Evolutionary conservation across 30 jellyfish, hydroid and myxozoan species (phyloP), one percentile per base, ranked within the genome.

Genomic region (Cassiopea xamachana): DNA sequence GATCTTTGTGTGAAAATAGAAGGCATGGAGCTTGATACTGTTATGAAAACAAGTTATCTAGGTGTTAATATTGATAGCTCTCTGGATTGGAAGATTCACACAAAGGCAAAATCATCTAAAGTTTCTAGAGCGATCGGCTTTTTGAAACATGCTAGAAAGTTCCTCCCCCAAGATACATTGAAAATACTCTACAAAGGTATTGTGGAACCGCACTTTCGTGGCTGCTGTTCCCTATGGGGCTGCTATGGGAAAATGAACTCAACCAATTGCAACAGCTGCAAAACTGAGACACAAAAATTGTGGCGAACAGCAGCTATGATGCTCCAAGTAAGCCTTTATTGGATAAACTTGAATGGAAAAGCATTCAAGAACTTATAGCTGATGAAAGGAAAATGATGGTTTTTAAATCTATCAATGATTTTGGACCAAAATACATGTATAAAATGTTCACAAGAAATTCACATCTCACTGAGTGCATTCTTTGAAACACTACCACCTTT

Each of bases 71-170:
- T 67, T 43, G 80, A 67, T 61, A 4, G 84, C 58, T 83, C 83
- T 68, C 72, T 80, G 8, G 91, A 83, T 69, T 83, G 91, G 84
- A 83, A 83, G 69, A 13, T 39, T 68, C 91, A 86, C 68, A 71
- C 67, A 51, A 83, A 83, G 60, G 91, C 91, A 39, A 69, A 46
- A 44, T 83, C 91, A 48, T 39, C 82, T n/a, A 18, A 86, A 44
- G 93, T 86, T 80, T 75, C 89, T 1, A 86, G 89, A 48, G 93
- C 89, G 1, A 82, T 73, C n/a, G 93, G 93, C 73, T 86, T 86
- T 51, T 75, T 86, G 75, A 74, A 59, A 67, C 47, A 75, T 62
- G 82, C 93, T 70, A 86, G 76, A 67, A 49, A 80, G 44, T 86
- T 18, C 59, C 93, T 86, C 17, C 93, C 89, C 45, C 75, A 50